Percentiles rank a stretch among this genome's conserved stretches.
These are phyloP conservation scores for Amphibalanus amphitrite DNA, from an alignment of 1,140 invertebrate genomes.

Conservation along the genomic window DNA sequence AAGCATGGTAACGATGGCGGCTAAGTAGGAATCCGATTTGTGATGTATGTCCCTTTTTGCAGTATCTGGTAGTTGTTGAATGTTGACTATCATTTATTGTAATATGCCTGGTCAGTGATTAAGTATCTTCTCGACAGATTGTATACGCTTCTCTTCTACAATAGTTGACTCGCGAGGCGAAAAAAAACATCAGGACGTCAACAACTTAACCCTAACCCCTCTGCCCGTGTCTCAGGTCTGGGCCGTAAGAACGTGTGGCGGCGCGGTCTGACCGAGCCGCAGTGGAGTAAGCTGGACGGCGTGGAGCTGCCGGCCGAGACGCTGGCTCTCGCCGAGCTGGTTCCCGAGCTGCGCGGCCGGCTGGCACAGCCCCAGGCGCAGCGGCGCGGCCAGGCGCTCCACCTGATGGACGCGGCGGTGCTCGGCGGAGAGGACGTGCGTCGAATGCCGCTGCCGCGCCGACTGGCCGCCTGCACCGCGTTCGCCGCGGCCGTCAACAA, in stretches of 20 bases:
- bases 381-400: slow-evolving; percentile 42
- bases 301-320: slow-evolving; percentile 48
- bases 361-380: slow-evolving; percentile 27
- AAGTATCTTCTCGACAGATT: too few relatives aligned
- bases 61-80: too few relatives aligned
- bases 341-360: slow-evolving; percentile 47
- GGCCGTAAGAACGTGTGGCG: slow-evolving; percentile 39
- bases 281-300: slow-evolving; percentile 25
- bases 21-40: too few relatives aligned
- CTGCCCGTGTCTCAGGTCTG: slow-evolving; percentile 29
- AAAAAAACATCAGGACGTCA: too few relatives aligned
- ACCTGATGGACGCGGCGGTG: slow-evolving; percentile 65
- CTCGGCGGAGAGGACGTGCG: slow-evolving; percentile 57
- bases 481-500: slow-evolving; percentile 47
- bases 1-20: too few relatives aligned
- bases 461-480: slow-evolving; percentile 30
- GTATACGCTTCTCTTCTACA: too few relatives aligned
- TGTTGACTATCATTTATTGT: too few relatives aligned
- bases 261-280: slow-evolving; percentile 25
- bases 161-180: too few relatives aligned
- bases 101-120: too few relatives aligned
- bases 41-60: too few relatives aligned
- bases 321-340: slow-evolving; percentile 57
- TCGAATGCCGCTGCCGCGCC: slow-evolving; percentile 37
- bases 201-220: slow-evolving; percentile 17